A percentile compares a stretch with the other conserved stretches of the same genome.
Conservation (phyloP, 2,113 vertebrate genomes). For the Corvus cornix region DNA sequence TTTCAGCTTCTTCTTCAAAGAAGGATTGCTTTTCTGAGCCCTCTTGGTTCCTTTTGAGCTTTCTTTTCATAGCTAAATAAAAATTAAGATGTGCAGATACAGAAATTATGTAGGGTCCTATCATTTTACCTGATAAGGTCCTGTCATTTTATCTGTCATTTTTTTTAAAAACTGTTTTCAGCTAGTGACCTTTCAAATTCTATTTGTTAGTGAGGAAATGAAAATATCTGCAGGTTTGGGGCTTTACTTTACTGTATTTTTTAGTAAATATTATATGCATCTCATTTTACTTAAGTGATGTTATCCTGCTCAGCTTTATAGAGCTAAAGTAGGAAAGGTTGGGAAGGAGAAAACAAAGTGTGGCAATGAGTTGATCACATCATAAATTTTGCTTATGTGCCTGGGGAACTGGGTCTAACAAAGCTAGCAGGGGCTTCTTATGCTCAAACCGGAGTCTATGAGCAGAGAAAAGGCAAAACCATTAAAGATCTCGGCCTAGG, state of each 20-base stretch:
- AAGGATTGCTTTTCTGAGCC: neutral
- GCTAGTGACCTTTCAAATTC: neutral
- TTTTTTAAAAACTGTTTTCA: neutral
- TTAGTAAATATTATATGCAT: neutral
- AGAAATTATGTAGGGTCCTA: neutral
- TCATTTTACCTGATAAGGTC: neutral
- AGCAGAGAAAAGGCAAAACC: neutral
- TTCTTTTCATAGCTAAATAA: neutral
- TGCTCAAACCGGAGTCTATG: neutral
- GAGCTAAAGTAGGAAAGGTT: neutral
- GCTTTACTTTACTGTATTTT: neutral
- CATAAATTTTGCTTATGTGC: neutral
- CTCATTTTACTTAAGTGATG: neutral
- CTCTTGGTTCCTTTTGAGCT: neutral
- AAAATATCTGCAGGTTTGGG: neutral
- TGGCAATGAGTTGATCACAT: neutral
- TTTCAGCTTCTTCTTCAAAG: conserved; percentile 21
- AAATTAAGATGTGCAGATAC: neutral
- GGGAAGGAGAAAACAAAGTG: neutral
- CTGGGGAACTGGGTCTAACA: neutral
- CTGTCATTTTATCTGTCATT: neutral
- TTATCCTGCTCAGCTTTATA: neutral
- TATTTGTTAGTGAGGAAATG: neutral
- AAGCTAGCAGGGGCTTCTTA: neutral
- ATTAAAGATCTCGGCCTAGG: neutral